Conservation (phyloP, 2,888 invertebrate genomes). For the Tromatobia lineatoria region DNA sequence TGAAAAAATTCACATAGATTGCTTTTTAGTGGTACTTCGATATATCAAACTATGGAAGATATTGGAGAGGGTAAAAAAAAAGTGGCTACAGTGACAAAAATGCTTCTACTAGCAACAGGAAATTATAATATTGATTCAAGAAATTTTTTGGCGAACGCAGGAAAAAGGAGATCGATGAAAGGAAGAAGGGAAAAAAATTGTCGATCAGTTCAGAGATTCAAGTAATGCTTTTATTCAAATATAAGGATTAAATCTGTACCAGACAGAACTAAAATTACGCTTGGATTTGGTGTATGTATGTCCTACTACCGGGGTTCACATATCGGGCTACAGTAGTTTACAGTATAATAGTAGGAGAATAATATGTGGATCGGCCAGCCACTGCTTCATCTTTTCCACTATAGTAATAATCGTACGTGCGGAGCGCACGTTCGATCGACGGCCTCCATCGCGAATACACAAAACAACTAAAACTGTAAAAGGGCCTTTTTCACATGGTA, state of each 20-base stretch:
- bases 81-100: too few species aligned
- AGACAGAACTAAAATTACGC: conserved; percentile 86
- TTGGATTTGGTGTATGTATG: conserved; percentile 83
- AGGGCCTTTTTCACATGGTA: conserved; percentile 24
- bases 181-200: not conserved
- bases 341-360: conserved; percentile 59
- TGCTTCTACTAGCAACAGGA: not conserved
- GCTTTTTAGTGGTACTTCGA: too few species aligned
- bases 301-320: conserved; percentile 84
- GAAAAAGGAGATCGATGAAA: not conserved
- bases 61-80: too few species aligned
- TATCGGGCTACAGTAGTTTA: conserved; percentile 74
- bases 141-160: not conserved
- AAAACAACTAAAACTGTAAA: conserved; percentile 26
- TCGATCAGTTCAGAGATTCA: conserved; percentile 70
- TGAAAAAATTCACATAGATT: too few species aligned
- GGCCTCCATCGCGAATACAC: conserved; percentile 12
- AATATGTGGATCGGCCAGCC: conserved; percentile 65
- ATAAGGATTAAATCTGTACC: conserved; percentile 85
- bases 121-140: not conserved
- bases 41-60: too few species aligned
- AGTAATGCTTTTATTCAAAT: conserved; percentile 85
- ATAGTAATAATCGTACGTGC: conserved; percentile 27
- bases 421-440: conserved; percentile 10
- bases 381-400: conserved; percentile 48